Percentiles rank a stretch among this genome's conserved stretches.
Conservation (phyloP, 2,113 vertebrate species). For the Protobothrops flavoviridis region DNA sequence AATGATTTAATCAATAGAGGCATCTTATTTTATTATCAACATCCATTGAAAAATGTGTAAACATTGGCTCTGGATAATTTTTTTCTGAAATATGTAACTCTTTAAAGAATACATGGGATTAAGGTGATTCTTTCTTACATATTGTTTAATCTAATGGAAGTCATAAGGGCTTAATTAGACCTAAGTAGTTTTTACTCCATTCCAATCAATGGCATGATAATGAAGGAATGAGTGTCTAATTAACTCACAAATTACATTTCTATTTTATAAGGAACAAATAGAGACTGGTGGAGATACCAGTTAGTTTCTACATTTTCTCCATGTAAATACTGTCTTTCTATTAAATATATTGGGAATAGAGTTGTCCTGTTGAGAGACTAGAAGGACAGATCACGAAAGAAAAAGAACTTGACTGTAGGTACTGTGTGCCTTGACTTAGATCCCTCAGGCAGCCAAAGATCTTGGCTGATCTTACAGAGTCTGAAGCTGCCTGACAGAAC, state of each 20-base stretch:
- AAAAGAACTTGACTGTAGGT: neutral
- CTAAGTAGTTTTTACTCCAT: neutral
- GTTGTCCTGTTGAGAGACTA: neutral
- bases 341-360: neutral
- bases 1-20: neutral
- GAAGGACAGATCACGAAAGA: neutral
- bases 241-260: neutral
- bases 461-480: neutral
- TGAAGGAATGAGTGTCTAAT: neutral
- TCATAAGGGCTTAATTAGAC: neutral
- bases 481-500: neutral
- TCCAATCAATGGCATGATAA: neutral
- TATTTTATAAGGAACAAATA: neutral
- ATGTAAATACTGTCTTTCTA: neutral
- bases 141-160: neutral
- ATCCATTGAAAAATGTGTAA: neutral
- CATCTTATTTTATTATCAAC: neutral
- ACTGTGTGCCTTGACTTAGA: neutral
- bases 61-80: neutral
- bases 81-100: neutral
- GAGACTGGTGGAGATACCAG: neutral
- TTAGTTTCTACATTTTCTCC: neutral
- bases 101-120: neutral
- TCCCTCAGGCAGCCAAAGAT: neutral
- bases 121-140: neutral